phyloP scores from a whole-genome alignment of 2,113 vertebrate genomes.

The Trachemys scripta region DNA sequence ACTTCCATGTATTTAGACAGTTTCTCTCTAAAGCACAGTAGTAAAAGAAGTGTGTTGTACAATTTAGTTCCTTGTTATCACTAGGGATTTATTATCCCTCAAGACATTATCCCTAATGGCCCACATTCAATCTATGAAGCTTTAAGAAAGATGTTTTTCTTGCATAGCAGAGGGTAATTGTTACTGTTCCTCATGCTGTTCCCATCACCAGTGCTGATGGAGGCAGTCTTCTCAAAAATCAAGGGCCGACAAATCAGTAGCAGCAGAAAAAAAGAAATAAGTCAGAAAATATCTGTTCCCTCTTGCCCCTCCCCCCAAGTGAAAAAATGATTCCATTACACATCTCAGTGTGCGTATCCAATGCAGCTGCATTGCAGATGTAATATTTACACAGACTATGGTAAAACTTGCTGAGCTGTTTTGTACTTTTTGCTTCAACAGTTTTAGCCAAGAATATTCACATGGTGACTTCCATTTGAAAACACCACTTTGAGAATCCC shows the following conservation, averaged over 20 bases:
- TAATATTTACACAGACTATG: background rate
- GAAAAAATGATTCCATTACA: background rate
- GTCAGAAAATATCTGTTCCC: background rate
- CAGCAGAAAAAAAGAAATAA: background rate
- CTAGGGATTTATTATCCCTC: slow-evolving; percentile 35
- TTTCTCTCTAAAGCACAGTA: background rate
- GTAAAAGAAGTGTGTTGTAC: background rate
- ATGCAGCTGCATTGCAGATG: background rate
- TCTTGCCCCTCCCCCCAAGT: background rate
- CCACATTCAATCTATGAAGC: background rate
- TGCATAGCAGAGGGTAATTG: background rate
- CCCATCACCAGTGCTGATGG: background rate
- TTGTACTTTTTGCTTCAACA: background rate
- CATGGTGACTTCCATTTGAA: fast-evolving
- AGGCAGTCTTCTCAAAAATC: background rate
- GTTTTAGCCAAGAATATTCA: background rate
- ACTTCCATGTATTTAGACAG: background rate
- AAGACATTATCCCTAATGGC: background rate
- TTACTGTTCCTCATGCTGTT: slow-evolving; percentile 32
- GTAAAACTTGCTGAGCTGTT: background rate
- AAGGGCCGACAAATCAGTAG: background rate
- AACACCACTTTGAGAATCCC: fast-evolving
- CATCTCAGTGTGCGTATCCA: background rate
- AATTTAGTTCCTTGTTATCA: background rate
- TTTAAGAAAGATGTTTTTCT: background rate